Evolutionary conservation across 2,797 vertebrate species (phyloP), one percentile per base, ranked within the genome.

Genomic region (Meda fulgida): DNA sequence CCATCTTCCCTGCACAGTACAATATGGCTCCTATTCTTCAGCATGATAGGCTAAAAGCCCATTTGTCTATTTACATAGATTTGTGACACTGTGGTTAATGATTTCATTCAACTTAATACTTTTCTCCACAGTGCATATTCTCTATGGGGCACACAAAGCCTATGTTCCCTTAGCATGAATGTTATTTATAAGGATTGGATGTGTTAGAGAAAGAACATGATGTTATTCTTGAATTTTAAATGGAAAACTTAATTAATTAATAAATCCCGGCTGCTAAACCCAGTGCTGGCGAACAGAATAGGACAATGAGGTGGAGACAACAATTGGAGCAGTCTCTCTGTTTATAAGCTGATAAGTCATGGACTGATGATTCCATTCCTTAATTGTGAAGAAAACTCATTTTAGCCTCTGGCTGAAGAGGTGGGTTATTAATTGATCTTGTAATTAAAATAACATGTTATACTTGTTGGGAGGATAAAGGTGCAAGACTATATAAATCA

Each of bases 191-290:
- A 86, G 90, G 88, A 89, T 91, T 87, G 86, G 87, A 91, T 92
- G 90, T 92, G 88, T 91, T 90, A 92, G 91, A 92, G 90, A 93
- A 91, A 88, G 90, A 93, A 93, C 93, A 94, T 92, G 93, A 92
- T 95, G 94, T 94, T 94, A 92, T 90, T 89, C 83, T 92, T 85
- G 90, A 93, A 89, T 93, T 92, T 90, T 94, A 92, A 95, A 94
- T 93, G 91, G 91, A 94, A 95, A 94, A 94, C 91, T 92, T 94
- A 95, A 95, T 95, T 94, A 95, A 95, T 95, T 93, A 95, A 96
- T 95, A 93, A 94, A 95, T 94, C 92, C 93, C 94, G 93, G 93
- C 93, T 92, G 89, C 87, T 88, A 88, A 93, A 91, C 77, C 88
- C 92, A 88, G 91, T 91, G 92, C 92, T 93, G 92, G 93, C 87